These are phyloP conservation scores for Euclidia mi DNA, from an alignment of 2,888 invertebrate genomes.

Conservation along the genomic window DNA sequence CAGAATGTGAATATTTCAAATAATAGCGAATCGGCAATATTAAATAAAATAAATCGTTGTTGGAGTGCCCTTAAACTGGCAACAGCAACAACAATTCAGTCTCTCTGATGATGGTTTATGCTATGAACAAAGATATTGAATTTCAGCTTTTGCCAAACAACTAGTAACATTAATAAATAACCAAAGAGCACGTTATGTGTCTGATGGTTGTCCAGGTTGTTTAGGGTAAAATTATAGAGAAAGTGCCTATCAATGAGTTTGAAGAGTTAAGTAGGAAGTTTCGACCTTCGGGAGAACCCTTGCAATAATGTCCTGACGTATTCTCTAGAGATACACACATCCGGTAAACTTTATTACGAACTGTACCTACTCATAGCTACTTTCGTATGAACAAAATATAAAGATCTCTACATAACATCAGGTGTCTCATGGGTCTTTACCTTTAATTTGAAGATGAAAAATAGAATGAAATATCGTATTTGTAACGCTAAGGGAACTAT, in stretches of 20 bases:
- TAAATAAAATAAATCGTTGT: too few relatives aligned
- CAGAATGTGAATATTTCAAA: too few relatives aligned
- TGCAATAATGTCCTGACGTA: slow-evolving; percentile 67
- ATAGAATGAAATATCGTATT: too few relatives aligned
- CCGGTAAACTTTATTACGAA: slow-evolving; percentile 62
- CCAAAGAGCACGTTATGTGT: slow-evolving; percentile 28
- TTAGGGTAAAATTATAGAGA: slow-evolving; percentile 54
- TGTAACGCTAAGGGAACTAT: too few relatives aligned
- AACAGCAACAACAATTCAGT: too few relatives aligned
- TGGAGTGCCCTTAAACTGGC: too few relatives aligned
- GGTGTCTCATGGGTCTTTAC: slow-evolving; percentile 23
- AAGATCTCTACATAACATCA: slow-evolving; percentile 32
- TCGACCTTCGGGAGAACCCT: slow-evolving; percentile 70
- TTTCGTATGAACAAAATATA: slow-evolving; percentile 49
- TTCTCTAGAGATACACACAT: slow-evolving; percentile 63
- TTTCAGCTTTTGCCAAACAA: too few relatives aligned
- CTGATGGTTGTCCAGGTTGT: slow-evolving; percentile 43
- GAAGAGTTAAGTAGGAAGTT: slow-evolving; percentile 74
- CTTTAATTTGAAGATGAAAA: slow-evolving; percentile 27
- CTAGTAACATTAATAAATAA: not conserved
- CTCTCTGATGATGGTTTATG: too few relatives aligned
- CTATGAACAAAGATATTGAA: too few relatives aligned
- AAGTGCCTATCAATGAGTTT: slow-evolving; percentile 71
- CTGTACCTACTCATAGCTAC: slow-evolving; percentile 46
- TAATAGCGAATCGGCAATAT: too few relatives aligned